Evolutionary conservation across 2,797 vertebrate species (phyloP).

Genomic region (Pantherophis alleghaniensis): DNA sequence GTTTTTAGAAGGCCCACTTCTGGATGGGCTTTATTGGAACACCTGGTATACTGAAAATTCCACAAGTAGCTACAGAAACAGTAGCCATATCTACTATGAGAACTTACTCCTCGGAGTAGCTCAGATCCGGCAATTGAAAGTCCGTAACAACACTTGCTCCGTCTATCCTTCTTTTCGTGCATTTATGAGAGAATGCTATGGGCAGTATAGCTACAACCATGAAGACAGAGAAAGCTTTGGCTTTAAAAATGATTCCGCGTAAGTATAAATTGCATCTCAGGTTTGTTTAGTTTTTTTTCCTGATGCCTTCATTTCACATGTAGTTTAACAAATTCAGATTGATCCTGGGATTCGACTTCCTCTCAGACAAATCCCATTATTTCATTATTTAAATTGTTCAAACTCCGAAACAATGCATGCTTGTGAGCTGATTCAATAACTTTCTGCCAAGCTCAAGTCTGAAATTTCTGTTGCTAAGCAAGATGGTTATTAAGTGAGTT

Average conservation of each 20-base stretch:
- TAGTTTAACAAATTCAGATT: background rate
- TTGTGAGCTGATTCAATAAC: background rate
- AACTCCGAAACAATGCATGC: background rate
- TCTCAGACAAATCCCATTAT: conserved; percentile 5
- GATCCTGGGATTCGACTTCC: background rate
- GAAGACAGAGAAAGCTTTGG: conserved; percentile 67
- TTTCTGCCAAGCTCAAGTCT: background rate
- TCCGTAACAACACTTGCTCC: conserved; percentile 61
- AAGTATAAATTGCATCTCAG: conserved; percentile 50
- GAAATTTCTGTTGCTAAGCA: background rate
- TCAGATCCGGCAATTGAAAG: conserved; percentile 68
- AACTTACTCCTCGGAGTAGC: conserved; percentile 68
- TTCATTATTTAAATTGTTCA: background rate
- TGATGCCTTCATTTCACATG: background rate
- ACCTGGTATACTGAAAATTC: conserved; percentile 46
- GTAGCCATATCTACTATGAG: conserved; percentile 66
- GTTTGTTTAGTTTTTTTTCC: background rate
- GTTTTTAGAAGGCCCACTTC: conserved; percentile 69
- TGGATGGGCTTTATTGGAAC: conserved; percentile 72
- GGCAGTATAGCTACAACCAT: conserved; percentile 38
- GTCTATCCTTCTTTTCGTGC: conserved; percentile 53
- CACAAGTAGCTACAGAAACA: conserved; percentile 27
- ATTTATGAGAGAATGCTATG: conserved; percentile 59
- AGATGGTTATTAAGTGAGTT: background rate
- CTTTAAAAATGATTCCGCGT: conserved; percentile 52